Evolutionary conservation across 2,888 invertebrate genomes (phyloP).

Genomic region (Lepas anatifera): DNA sequence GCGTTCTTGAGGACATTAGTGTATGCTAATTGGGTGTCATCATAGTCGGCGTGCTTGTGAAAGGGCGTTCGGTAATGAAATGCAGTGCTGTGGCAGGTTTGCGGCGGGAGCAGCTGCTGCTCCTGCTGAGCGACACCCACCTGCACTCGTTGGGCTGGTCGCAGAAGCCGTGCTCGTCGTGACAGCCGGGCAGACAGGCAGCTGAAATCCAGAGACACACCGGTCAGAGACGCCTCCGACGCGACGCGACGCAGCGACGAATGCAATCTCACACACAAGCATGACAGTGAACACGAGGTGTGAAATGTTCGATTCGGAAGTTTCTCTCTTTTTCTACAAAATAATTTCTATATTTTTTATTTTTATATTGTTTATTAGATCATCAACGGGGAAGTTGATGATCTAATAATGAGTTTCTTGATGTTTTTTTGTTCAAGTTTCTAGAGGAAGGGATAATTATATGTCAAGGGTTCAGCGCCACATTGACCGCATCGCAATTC

Average conservation of each 20-base stretch:
- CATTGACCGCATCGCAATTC: too few species aligned
- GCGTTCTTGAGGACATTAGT: background rate
- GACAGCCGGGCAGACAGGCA: slow-evolving; percentile 84
- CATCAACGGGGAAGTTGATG: too few species aligned
- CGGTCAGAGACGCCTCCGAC: too few species aligned
- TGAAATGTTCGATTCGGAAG: too few species aligned
- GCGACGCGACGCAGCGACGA: too few species aligned
- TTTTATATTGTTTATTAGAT: too few species aligned
- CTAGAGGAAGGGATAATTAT: too few species aligned
- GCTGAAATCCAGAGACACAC: slow-evolving; percentile 63
- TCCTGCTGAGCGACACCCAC: slow-evolving; percentile 52
- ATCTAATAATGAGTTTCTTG: too few species aligned
- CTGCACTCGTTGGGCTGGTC: slow-evolving; percentile 86
- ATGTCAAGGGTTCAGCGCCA: too few species aligned
- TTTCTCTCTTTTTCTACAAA: too few species aligned
- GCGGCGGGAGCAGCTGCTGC: background rate
- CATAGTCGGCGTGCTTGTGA: background rate
- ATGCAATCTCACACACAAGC: background rate
- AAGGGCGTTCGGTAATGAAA: background rate
- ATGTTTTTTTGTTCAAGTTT: too few species aligned
- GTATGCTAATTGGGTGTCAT: background rate
- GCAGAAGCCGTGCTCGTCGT: slow-evolving; percentile 80
- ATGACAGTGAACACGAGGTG: slow-evolving; percentile 2
- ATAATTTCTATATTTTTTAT: too few species aligned
- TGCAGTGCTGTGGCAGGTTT: background rate